phyloP scores from a whole-genome alignment of 2,888 invertebrate species.

The Melinopterus prodromus region DNA sequence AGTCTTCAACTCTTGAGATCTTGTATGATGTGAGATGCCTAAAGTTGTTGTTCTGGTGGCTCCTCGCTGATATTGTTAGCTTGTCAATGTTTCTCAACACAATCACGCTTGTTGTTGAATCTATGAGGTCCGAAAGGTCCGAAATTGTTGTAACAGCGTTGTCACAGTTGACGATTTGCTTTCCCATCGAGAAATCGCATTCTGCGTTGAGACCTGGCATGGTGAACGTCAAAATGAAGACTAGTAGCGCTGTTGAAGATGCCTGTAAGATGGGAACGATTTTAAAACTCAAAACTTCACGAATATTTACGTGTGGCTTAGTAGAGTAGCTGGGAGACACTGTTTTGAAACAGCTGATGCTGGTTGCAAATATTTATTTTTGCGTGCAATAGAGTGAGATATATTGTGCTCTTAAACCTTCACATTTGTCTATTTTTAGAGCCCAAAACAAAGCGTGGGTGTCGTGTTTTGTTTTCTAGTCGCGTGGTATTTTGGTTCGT shows the following conservation, averaged over 20 bases:
- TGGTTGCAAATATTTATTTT: neutral
- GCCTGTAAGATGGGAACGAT: neutral
- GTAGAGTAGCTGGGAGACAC: neutral
- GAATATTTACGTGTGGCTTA: neutral
- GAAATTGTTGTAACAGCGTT: constrained; percentile 27
- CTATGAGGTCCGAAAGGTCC: constrained; percentile 37
- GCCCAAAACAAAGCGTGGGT: neutral
- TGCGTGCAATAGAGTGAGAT: neutral
- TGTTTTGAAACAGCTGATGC: neutral
- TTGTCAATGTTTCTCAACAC: constrained; percentile 37
- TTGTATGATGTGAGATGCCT: constrained; percentile 41
- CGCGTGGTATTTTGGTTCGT: neutral
- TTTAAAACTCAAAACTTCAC: neutral
- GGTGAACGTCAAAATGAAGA: neutral
- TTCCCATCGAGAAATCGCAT: constrained; percentile 40
- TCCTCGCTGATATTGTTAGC: constrained; percentile 35
- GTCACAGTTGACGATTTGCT: constrained; percentile 41
- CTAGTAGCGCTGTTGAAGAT: neutral
- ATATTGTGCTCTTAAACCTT: neutral
- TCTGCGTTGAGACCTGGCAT: constrained; percentile 30
- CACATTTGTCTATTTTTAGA: neutral
- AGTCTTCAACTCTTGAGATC: constrained; percentile 33
- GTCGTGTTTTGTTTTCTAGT: neutral
- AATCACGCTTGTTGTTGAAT: constrained; percentile 37
- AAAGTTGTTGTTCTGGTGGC: constrained; percentile 36